Base-by-base conservation (phyloP, 2,888 invertebrate genomes). In the Pilophorus perplexus region DNA sequence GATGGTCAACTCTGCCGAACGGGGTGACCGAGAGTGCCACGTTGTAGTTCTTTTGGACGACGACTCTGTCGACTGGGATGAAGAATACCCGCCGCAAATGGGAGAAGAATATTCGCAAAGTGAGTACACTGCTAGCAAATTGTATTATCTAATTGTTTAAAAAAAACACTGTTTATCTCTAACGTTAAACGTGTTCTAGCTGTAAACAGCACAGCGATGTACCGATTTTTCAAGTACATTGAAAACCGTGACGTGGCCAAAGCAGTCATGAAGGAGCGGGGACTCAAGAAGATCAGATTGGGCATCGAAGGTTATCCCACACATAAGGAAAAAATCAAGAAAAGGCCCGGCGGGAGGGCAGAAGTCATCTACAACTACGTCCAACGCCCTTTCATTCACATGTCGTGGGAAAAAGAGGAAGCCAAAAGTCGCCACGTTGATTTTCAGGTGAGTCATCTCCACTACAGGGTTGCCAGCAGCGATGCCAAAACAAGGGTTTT, bases 361-460 rank as follows among this genome's bases (percentile, higher is more conserved):
- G 98, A 99, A 79, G 93, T 98, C 1, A 97, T 99, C 71, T 99
- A 99, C 81, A 99, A 98, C 79, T 99, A 99, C 78, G 98, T 99
- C 0, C 99, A 99, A 77, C 83, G 99, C 0, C 99, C 99, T 0
- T 99, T 99, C 78, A 92, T 99, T 62, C 95, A 97, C 76, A 94
- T 95, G 91, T 95, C 95, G 0, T 99, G 99, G 99, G 99, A 99
- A 77, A 99, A 99, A 75, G 99, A 99, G 75, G 99, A 99, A 75
- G 98, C 97, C 0, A 96, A 97, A 76, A 95, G 94, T 75, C 86
- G 99, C 0, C 99, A 99, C 76, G 99, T 99, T 0, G 99, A 99
- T 78, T 99, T 98, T 75, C 78, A 79, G 75, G 78, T 78, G 69
- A 70, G 50, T 12, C 20, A 20, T 48, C 23, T n/a, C n/a, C n/a